Evolutionary conservation across 1,140 invertebrate genomes (phyloP).

Genomic region (Rhyzopertha dominica): DNA sequence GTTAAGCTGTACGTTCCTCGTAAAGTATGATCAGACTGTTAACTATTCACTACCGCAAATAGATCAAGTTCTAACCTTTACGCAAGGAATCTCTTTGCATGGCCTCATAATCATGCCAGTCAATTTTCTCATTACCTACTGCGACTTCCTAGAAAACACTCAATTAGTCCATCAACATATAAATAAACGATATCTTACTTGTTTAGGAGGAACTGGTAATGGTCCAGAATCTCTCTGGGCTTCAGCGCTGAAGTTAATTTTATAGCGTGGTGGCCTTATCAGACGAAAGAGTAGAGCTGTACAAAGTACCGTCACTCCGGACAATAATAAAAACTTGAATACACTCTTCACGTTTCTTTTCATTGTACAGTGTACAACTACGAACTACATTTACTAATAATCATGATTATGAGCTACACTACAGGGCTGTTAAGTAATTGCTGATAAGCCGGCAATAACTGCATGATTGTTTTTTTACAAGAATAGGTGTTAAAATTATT

Average conservation of each 20-base stretch:
- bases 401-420: too few relatives aligned
- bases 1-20: too few relatives aligned
- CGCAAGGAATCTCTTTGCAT: constrained; percentile 65
- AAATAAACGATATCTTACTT: constrained; percentile 8
- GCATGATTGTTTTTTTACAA: too few relatives aligned
- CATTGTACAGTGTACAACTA: too few relatives aligned
- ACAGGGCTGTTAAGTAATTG: too few relatives aligned
- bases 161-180: constrained; percentile 6
- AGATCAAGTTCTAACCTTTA: constrained; percentile 48
- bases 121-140: constrained; percentile 54
- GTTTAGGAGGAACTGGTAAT: not conserved
- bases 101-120: constrained; percentile 80
- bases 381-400: too few relatives aligned
- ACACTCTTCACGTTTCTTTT: constrained; percentile 41
- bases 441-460: too few relatives aligned
- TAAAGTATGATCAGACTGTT: too few relatives aligned
- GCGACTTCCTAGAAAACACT: constrained; percentile 19
- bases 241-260: not conserved
- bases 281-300: constrained; percentile 38
- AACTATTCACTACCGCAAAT: too few relatives aligned
- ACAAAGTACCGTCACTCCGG: constrained; percentile 32
- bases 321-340: constrained; percentile 39
- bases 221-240: constrained; percentile 1
- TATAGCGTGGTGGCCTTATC: constrained; percentile 19
- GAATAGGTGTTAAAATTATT: too few relatives aligned